Conservation (phyloP, 1,140 invertebrate species). For the Heliconius congener region DNA sequence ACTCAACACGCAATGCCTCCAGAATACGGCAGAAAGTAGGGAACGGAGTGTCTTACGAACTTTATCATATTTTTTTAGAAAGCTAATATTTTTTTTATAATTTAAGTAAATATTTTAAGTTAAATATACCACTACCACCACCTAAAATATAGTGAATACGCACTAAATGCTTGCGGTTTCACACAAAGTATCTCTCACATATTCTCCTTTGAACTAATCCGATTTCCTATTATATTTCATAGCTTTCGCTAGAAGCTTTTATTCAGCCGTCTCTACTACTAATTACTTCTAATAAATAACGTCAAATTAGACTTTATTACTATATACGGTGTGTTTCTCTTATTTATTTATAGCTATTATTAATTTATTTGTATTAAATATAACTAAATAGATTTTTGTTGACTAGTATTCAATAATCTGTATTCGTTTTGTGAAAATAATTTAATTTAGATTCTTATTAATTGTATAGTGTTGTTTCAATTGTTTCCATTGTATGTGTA, state of each 20-base stretch:
- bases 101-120: not conserved
- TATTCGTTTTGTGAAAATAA: no score
- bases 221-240: conserved; percentile 2
- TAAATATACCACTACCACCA: not conserved
- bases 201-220: not conserved
- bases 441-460: no score
- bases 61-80: no score
- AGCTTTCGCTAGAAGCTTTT: not conserved
- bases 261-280: not conserved
- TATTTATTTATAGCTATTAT: not conserved
- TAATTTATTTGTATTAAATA: not conserved
- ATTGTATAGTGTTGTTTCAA: no score
- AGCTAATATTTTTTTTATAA: no score
- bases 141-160: not conserved
- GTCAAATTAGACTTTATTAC: not conserved
- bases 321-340: not conserved
- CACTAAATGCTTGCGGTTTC: not conserved
- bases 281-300: conserved; percentile 11
- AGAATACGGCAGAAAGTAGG: no score
- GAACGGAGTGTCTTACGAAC: no score
- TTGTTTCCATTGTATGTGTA: no score
- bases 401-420: not conserved
- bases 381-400: not conserved
- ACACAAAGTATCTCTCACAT: not conserved
- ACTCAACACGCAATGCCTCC: no score